Evolutionary conservation across 2,888 invertebrate genomes (phyloP), one percentile per base, ranked within the genome.

Genomic region (Coelinius sp.): DNA sequence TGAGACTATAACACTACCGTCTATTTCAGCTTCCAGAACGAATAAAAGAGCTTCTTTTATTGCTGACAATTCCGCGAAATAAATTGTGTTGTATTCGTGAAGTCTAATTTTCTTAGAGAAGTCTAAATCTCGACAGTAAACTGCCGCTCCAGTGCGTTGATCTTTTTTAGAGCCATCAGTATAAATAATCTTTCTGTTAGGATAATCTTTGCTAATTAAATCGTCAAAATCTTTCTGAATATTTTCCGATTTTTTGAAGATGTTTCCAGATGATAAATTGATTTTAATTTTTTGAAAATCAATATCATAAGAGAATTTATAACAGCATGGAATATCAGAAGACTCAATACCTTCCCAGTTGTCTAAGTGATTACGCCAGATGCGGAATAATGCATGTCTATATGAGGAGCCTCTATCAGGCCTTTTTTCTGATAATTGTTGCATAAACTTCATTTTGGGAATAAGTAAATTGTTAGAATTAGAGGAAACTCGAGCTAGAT

Each of bases 21-120:
- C 38, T 1, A 35, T 41, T 12, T 68, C 63, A 0, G 46, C 14
- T 1, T 22, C 27, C 4, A 64, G 10, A 27, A 77, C 70, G 14
- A n/a, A 46, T 1, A 44, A 38, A 10, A 75, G 10, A 2, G 70
- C 69, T n/a, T 59, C 68, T 2, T 64, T 17, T 17, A 77, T 65
- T 6, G 74, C 74, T 8, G 35, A 59, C 31, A 75, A 74, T 41
- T 78, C 75, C 0, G 75, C 73, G 4, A 68, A 70, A 27, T 73
- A 76, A 24, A 75, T 77, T 0, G 76, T 74, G 0, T 69, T 31
- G 17, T 63, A 62, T 5, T 68, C 59, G 1, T 22, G 27, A 3
- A 53, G 38, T 52, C 73, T 8, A 35, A 59, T 35, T 27, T 22
- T 20, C 0, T 1, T 24, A 4, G 12, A 8, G 24, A n/a, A 20